phyloP scores from a whole-genome alignment of 2,797 vertebrate genomes.

The Mormyrops attenuatus region DNA sequence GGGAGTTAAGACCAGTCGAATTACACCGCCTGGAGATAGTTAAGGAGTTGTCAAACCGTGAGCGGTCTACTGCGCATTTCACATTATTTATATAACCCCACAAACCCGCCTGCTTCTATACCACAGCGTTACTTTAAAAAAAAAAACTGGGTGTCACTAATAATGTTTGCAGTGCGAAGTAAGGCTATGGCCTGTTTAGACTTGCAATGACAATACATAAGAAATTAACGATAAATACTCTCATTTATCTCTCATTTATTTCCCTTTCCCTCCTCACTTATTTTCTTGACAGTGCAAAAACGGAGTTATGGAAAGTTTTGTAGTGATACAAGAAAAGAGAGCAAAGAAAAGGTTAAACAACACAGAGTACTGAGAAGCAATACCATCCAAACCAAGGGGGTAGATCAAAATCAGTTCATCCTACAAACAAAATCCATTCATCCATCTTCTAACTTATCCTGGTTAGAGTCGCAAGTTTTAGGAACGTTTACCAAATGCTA shows the following conservation, averaged over 20 bases:
- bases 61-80: conserved; percentile 56
- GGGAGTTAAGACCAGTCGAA: conserved; percentile 51
- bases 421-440: neutral
- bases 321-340: neutral
- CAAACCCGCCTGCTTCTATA: conserved; percentile 41
- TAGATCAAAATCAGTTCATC: neutral
- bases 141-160: conserved; percentile 2
- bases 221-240: neutral
- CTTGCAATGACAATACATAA: neutral
- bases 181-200: neutral
- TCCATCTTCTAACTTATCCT: neutral
- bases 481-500: neutral
- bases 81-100: conserved; percentile 43
- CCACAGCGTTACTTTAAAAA: neutral
- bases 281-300: neutral
- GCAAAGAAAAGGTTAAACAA: neutral
- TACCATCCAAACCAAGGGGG: neutral
- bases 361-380: neutral
- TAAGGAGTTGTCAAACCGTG: conserved; percentile 62
- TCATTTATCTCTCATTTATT: neutral
- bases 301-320: neutral
- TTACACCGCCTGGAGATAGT: conserved; percentile 64
- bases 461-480: neutral
- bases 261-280: conserved; percentile 11
- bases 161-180: neutral